Evolutionary conservation across 2,888 invertebrate species (phyloP).

Genomic region (Volucella inflata): DNA sequence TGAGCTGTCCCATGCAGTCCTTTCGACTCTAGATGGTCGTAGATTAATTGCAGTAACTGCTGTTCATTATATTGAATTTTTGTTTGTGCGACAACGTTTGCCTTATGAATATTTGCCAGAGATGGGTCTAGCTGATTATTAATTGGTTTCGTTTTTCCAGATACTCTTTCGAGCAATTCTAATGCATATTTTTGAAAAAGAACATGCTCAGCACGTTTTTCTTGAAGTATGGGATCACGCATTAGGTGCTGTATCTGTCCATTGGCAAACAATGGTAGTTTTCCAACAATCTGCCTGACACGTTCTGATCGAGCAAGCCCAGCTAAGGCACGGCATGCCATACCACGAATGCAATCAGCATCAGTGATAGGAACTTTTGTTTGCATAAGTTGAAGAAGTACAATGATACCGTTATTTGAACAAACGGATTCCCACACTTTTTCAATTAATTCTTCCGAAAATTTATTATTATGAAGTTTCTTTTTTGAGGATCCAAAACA

Average conservation of each 20-base stretch:
- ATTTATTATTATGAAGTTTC: conserved; percentile 86
- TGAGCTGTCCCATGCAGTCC: conserved; percentile 90
- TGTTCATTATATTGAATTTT: conserved; percentile 97
- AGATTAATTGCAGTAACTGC: conserved; percentile 95
- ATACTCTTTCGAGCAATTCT: conserved; percentile 94
- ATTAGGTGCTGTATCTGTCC: conserved; percentile 97
- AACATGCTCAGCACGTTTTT: conserved; percentile 97
- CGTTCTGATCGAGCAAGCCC: conserved; percentile 97
- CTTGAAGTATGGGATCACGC: conserved; percentile 98
- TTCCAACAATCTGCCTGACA: conserved; percentile 96
- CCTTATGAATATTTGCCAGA: conserved; percentile 94
- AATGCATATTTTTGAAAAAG: conserved; percentile 97
- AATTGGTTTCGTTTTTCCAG: conserved; percentile 92
- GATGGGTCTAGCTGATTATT: conserved; percentile 93
- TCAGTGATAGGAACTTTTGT: conserved; percentile 97
- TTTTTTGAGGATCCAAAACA: conserved; percentile 79
- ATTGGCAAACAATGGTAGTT: conserved; percentile 96
- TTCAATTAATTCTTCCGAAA: conserved; percentile 93
- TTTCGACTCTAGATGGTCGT: conserved; percentile 92
- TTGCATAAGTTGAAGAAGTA: conserved; percentile 93
- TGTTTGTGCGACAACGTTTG: conserved; percentile 98
- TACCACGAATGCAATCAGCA: conserved; percentile 96
- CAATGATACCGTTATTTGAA: conserved; percentile 98
- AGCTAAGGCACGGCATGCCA: conserved; percentile 96
- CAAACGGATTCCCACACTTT: conserved; percentile 97